Evolutionary conservation across 37 sponge, comb jelly and placozoan species (phyloP).

Genomic region (Bolinopsis microptera): DNA sequence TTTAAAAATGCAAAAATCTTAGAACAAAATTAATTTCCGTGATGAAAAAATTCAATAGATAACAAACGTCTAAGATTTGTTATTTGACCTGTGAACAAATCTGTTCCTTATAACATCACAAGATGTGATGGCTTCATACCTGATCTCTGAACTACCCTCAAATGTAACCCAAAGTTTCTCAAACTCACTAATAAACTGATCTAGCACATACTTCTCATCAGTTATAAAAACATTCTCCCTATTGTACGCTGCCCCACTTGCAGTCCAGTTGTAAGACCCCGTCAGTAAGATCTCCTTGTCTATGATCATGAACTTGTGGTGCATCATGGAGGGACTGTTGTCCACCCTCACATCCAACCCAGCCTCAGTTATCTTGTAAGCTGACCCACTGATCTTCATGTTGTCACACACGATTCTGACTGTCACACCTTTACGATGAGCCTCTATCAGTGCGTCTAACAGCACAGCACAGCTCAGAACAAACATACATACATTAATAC

Average conservation of each 20-base stretch:
- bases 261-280: constrained; percentile 85
- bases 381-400: constrained; percentile 46
- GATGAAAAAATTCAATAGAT: no score
- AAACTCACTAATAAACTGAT: constrained; percentile 71
- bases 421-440: constrained; percentile 69
- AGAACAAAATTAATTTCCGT: no score
- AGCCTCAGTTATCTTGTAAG: constrained; percentile 40
- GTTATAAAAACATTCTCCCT: constrained; percentile 80
- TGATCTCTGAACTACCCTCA: constrained; percentile 33
- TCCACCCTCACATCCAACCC: constrained; percentile 74
- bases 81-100: constrained; percentile 23
- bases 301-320: constrained; percentile 80
- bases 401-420: constrained; percentile 74
- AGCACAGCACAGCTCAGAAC: constrained; percentile 68
- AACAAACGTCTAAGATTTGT: no score
- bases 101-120: neutral
- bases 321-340: constrained; percentile 73
- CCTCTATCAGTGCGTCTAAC: constrained; percentile 69
- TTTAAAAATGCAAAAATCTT: no score
- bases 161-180: constrained; percentile 75
- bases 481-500: constrained; percentile 72
- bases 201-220: constrained; percentile 36
- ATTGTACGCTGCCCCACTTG: constrained; percentile 74
- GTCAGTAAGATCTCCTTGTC: constrained; percentile 69
- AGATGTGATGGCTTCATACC: neutral